phyloP scores from a whole-genome alignment of 23 tunicate genomes.

The Aplidium turbinatum region DNA sequence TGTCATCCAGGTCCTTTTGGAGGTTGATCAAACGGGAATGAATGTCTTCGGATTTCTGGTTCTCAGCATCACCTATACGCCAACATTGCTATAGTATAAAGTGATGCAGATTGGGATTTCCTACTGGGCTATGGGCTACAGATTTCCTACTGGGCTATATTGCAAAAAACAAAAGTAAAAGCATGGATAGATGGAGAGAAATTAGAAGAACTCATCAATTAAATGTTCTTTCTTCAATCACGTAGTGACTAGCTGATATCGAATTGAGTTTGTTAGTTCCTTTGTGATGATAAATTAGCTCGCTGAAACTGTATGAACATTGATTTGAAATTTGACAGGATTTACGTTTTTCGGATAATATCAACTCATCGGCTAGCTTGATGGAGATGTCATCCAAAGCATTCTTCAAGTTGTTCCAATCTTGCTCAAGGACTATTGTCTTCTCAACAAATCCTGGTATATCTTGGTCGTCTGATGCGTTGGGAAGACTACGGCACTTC shows the following conservation, averaged over 20 bases:
- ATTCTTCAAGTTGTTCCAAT: conserved; percentile 51
- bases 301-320: neutral
- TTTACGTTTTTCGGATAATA: conserved; percentile 24
- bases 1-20: conserved; percentile 45
- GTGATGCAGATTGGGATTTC: too few relatives aligned
- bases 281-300: too few relatives aligned
- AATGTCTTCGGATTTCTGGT: conserved; percentile 9
- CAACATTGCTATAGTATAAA: too few relatives aligned
- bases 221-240: too few relatives aligned
- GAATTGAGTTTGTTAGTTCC: too few relatives aligned
- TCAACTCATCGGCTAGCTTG: conserved; percentile 24
- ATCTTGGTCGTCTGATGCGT: conserved; percentile 49
- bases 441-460: conserved; percentile 11
- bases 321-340: neutral
- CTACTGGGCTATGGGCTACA: too few relatives aligned
- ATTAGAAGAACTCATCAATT: neutral
- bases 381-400: neutral
- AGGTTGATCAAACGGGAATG: conserved; percentile 25
- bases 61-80: conserved; percentile 49
- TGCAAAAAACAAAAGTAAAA: too few relatives aligned
- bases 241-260: too few relatives aligned
- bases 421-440: conserved; percentile 12
- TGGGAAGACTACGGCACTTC: conserved; percentile 9
- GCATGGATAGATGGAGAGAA: too few relatives aligned
- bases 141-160: too few relatives aligned